Evolutionary conservation across 2,113 vertebrate species (phyloP).

Genomic region (Pogonocichla stellata): DNA sequence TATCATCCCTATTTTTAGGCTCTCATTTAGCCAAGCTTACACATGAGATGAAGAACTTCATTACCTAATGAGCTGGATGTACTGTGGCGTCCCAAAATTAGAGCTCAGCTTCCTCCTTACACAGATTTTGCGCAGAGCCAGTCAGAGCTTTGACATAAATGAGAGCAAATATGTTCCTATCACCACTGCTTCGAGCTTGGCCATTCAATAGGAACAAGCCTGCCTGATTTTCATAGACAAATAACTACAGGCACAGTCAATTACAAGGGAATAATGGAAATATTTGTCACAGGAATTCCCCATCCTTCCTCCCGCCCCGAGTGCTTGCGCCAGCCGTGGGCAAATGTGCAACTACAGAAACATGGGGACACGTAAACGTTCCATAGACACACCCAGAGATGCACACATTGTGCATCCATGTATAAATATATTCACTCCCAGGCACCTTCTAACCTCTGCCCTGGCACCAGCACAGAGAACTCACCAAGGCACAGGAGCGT

Average conservation of each 20-base stretch:
- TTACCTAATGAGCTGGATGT: neutral
- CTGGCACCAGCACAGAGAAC: neutral
- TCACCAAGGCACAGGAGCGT: neutral
- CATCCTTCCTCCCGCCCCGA: rapidly evolving
- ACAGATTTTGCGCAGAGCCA: neutral
- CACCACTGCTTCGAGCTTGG: neutral
- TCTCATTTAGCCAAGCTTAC: neutral
- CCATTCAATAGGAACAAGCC: neutral
- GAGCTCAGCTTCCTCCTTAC: neutral
- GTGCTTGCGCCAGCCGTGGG: neutral
- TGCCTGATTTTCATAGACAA: neutral
- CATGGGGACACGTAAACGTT: rapidly evolving
- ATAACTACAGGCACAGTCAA: neutral
- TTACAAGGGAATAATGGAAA: neutral
- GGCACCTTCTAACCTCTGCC: neutral
- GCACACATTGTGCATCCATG: rapidly evolving
- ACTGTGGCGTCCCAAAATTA: neutral
- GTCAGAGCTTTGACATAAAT: neutral
- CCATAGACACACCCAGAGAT: neutral
- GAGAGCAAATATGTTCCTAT: neutral
- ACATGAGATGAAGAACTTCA: neutral
- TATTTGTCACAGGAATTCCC: neutral
- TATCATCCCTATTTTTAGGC: neutral
- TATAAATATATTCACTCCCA: rapidly evolving
- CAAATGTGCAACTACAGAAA: rapidly evolving